A percentile compares a stretch with the other conserved stretches of the same genome.
These are phyloP conservation scores for Helostoma temminkii DNA, from an alignment of 2,797 vertebrate species.

Conservation along the genomic window DNA sequence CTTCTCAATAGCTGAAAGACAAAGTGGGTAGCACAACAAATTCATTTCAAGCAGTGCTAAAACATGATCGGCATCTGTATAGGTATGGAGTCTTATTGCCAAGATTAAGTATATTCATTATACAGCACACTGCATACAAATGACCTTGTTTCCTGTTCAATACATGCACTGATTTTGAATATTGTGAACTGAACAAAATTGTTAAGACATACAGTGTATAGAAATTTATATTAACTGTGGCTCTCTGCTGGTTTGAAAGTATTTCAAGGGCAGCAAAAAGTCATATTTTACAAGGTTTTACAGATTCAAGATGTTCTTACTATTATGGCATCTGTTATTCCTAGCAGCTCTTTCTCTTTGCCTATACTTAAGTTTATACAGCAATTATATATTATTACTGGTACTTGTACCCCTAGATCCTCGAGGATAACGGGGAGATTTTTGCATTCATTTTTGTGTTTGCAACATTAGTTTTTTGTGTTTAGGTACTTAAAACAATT, in stretches of 20 bases:
- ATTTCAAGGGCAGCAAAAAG: not conserved
- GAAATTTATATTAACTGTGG: slow-evolving; percentile 14
- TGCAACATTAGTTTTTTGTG: too few relatives aligned
- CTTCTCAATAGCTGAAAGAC: slow-evolving; percentile 78
- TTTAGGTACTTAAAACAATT: too few relatives aligned
- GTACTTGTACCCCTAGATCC: too few relatives aligned
- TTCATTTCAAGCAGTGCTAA: slow-evolving; percentile 80
- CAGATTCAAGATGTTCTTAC: slow-evolving; percentile 8
- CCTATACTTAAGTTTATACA: not conserved
- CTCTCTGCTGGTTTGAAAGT: too few relatives aligned
- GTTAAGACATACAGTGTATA: slow-evolving; percentile 4
- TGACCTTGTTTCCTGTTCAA: slow-evolving; percentile 61
- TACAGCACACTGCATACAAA: slow-evolving; percentile 67
- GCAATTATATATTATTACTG: too few relatives aligned
- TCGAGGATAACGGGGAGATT: too few relatives aligned
- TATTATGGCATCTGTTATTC: not conserved
- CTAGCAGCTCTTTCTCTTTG: not conserved
- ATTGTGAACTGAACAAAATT: slow-evolving; percentile 29
- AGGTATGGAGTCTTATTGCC: slow-evolving; percentile 71
- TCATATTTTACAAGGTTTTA: slow-evolving; percentile 16
- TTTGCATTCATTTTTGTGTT: too few relatives aligned
- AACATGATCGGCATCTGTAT: slow-evolving; percentile 84
- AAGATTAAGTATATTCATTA: slow-evolving; percentile 81
- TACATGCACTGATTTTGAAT: slow-evolving; percentile 47
- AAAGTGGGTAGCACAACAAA: slow-evolving; percentile 84